These are phyloP conservation scores for Nyctibius bracteatus DNA, from an alignment of 2,113 vertebrate species.

Conservation along the genomic window DNA sequence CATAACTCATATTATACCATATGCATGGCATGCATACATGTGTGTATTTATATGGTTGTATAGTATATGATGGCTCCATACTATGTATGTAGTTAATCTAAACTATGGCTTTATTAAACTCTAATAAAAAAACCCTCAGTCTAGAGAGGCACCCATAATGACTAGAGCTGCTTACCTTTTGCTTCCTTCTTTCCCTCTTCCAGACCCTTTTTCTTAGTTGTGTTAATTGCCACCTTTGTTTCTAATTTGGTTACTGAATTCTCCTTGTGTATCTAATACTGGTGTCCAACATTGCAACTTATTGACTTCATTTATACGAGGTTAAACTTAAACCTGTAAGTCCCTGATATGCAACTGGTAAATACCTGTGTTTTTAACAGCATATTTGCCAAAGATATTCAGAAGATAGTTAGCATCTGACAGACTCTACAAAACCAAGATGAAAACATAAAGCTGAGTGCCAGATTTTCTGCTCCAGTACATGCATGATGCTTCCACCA, in stretches of 20 bases:
- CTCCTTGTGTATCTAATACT: neutral
- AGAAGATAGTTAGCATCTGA: neutral
- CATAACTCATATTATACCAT: accelerated
- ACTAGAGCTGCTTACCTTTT: neutral
- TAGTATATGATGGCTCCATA: too few species aligned
- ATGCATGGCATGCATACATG: accelerated
- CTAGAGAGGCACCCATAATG: neutral
- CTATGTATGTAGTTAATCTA: neutral
- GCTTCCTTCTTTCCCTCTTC: neutral
- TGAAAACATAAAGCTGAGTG: neutral
- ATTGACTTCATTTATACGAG: neutral
- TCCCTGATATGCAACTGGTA: neutral
- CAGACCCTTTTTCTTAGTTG: neutral
- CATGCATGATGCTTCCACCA: neutral
- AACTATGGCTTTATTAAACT: neutral
- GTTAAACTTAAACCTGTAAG: neutral
- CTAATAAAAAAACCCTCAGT: neutral
- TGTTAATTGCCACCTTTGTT: neutral
- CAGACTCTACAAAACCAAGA: neutral
- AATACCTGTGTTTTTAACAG: neutral
- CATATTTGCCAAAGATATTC: neutral
- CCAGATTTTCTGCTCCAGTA: neutral
- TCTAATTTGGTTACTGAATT: neutral
- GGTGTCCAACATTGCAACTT: neutral
- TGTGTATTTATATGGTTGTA: too few species aligned